Evolutionary conservation across 2,113 vertebrate species (phyloP).

Genomic region (Sylvia atricapilla): DNA sequence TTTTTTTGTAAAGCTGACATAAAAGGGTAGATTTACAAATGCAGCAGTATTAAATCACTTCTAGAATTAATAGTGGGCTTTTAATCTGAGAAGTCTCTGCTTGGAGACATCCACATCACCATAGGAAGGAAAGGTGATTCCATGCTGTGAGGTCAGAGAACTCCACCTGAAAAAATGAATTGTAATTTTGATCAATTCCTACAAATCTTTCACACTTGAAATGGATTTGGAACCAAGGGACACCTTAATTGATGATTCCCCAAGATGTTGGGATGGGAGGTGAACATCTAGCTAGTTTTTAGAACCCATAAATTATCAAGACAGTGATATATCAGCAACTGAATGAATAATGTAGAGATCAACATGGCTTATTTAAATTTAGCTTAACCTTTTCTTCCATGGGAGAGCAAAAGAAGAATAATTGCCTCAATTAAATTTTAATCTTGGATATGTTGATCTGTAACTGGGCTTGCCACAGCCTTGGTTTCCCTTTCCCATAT

Average conservation of each 20-base stretch:
- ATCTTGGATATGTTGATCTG: slow-evolving; percentile 68
- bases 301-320: slow-evolving; percentile 62
- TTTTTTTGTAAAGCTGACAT: not conserved
- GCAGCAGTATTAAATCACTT: not conserved
- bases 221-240: not conserved
- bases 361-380: slow-evolving; percentile 74
- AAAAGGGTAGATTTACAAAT: not conserved
- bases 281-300: slow-evolving; percentile 50
- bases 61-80: not conserved
- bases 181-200: slow-evolving; percentile 15
- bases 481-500: not conserved
- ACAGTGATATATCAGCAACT: slow-evolving; percentile 66
- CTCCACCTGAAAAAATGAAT: not conserved
- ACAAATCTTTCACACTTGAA: not conserved
- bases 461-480: slow-evolving; percentile 7
- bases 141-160: not conserved
- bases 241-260: slow-evolving; percentile 25
- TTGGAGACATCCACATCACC: not conserved
- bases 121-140: not conserved
- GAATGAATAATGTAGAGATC: slow-evolving; percentile 72
- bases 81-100: not conserved
- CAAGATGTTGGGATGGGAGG: not conserved
- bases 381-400: slow-evolving; percentile 73
- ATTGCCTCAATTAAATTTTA: slow-evolving; percentile 74
- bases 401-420: slow-evolving; percentile 64